A percentile compares a stretch with the other conserved stretches of the same genome.
phyloP scores from a whole-genome alignment of 1,140 invertebrate species.

The Drosophila erecta region DNA sequence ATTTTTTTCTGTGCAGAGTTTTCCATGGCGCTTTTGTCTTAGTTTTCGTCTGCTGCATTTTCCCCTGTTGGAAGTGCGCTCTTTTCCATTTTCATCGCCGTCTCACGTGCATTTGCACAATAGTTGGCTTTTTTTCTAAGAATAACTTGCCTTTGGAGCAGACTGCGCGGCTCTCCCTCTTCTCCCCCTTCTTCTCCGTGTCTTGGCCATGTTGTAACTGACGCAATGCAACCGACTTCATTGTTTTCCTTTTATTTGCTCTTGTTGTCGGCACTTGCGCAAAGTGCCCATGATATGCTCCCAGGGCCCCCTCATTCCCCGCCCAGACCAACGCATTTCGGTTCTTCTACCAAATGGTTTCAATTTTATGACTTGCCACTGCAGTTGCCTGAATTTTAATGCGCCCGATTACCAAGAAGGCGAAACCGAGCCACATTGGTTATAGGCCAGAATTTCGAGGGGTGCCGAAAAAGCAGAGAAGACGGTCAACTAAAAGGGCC shows the following conservation, averaged over 20 bases:
- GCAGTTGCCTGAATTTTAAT: constrained; percentile 79
- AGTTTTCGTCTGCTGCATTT: constrained; percentile 62
- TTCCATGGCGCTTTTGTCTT: constrained; percentile 17
- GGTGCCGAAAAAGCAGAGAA: background rate
- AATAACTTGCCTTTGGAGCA: constrained; percentile 36
- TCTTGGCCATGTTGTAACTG: constrained; percentile 35
- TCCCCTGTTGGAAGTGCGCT: constrained; percentile 72
- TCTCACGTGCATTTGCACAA: constrained; percentile 73
- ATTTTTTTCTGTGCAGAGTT: constrained; percentile 5
- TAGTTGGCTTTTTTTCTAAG: constrained; percentile 48
- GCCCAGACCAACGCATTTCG: constrained; percentile 4
- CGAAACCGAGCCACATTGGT: constrained; percentile 37
- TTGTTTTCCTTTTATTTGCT: constrained; percentile 28
- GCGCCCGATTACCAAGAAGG: constrained; percentile 64
- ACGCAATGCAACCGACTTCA: constrained; percentile 56
- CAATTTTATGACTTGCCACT: constrained; percentile 71
- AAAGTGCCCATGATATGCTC: constrained; percentile 63
- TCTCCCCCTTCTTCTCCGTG: background rate
- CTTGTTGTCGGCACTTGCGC: constrained; percentile 65
- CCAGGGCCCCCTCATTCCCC: background rate
- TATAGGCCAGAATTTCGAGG: background rate
- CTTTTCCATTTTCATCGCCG: constrained; percentile 5
- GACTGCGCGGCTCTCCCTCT: constrained; percentile 43
- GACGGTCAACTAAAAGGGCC: background rate
- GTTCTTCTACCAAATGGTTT: constrained; percentile 58